Evolutionary conservation across 2,888 invertebrate species (phyloP).

Genomic region (Rhingia campestris): DNA sequence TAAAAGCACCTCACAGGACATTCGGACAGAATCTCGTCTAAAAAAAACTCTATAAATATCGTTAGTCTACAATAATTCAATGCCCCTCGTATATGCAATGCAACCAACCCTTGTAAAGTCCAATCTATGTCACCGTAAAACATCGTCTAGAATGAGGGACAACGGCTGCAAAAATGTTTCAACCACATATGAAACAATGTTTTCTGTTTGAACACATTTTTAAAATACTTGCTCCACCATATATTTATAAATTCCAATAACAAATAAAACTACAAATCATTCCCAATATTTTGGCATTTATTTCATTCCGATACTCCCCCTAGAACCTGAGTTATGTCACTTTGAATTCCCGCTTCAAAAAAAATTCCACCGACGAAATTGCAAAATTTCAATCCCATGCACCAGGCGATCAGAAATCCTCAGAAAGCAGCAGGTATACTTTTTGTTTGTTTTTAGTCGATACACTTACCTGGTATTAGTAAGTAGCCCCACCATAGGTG

Average conservation of each 20-base stretch:
- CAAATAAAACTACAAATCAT: not conserved
- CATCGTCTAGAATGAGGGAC: too few species aligned
- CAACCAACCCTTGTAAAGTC: too few species aligned
- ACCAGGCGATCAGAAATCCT: not conserved
- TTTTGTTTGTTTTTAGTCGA: not conserved
- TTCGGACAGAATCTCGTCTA: too few species aligned
- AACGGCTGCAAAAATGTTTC: too few species aligned
- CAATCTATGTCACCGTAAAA: too few species aligned
- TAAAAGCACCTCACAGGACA: too few species aligned
- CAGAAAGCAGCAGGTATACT: constrained; percentile 1
- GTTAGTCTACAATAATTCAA: too few species aligned
- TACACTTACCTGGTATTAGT: not conserved
- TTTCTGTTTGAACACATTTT: not conserved
- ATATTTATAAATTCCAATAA: not conserved
- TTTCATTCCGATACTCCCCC: not conserved
- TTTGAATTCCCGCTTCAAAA: not conserved
- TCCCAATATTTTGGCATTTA: not conserved
- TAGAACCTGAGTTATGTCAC: not conserved
- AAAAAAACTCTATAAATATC: too few species aligned
- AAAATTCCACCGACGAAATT: not conserved
- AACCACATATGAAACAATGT: too few species aligned
- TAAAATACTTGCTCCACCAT: not conserved
- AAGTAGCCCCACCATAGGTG: too few species aligned
- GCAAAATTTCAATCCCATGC: not conserved
- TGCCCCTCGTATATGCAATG: too few species aligned